Base-by-base conservation (phyloP, 1,140 invertebrate species). In the Conus ventricosus region DNA sequence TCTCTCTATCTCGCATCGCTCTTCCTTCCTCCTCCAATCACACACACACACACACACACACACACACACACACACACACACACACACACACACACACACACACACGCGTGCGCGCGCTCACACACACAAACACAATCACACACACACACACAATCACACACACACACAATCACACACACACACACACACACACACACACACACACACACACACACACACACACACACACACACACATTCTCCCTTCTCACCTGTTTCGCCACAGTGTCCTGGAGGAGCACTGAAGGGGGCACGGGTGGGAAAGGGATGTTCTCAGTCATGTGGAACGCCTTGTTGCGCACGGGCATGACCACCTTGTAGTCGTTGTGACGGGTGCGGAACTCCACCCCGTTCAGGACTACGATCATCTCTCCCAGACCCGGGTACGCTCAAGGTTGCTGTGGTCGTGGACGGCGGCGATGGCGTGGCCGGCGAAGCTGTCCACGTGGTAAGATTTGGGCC, bases 351-450 rank as follows among this genome's bases (percentile, higher is more conserved):
- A 80, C 87, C 83, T 90, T 90, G 85, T 94, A 94, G 88, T 94
- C 93, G 84, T 94, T 94, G 87, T 94, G 93, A 25, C 93, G 81
- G 6, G 93, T 94, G 57, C 92, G 87, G 90, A 94, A 94, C 63
- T 94, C 92, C 5, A 94, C 91, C 0, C 93, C 93, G 88, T 94
- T 94, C 23, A 94, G 75, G 0, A 93, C 92, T 4, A 78, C 91
- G 17, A 87, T 90, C 13, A 93, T 71, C 78, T 94, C 93, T 13
- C 93, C 93, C 87, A 94, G 84, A 11, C 92, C 92, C 25, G 92
- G 0, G 93, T 93, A 15, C 92, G 78, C 51, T 91, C 90, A 75
- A 93, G 90, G 89, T 94, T 91, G 4, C 87, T 55, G 76, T 93
- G 92, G 60, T 91, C 91, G 76, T 93, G 92, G 5, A 92, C 85